A percentile compares a stretch with the other conserved stretches of the same genome.
These are phyloP conservation scores for Sebastes miniatus DNA, from an alignment of 2,797 vertebrate genomes.

Conservation along the genomic window DNA sequence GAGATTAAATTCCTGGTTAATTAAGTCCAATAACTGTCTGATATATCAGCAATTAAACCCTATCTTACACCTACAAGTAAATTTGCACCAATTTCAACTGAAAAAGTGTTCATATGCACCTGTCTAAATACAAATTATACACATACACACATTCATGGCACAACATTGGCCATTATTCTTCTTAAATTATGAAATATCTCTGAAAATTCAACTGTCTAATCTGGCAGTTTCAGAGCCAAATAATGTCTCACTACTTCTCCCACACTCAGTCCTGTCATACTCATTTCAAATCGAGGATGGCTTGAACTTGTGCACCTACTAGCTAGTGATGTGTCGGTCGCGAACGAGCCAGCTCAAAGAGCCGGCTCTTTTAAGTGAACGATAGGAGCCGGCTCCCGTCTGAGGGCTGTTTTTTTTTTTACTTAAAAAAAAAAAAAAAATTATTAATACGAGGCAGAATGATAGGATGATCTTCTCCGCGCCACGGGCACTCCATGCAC, in stretches of 20 bases:
- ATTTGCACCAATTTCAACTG: conserved; percentile 4
- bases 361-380: too few species aligned
- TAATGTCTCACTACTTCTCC: background rate
- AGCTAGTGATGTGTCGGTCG: background rate
- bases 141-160: conserved; percentile 13
- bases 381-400: too few species aligned
- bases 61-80: conserved; percentile 16
- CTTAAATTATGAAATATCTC: too few species aligned
- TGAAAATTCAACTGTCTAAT: background rate
- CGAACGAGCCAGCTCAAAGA: too few species aligned
- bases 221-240: background rate
- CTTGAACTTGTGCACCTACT: conserved; percentile 24
- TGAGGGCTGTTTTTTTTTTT: too few species aligned
- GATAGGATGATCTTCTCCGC: too few species aligned
- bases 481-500: too few species aligned
- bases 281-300: background rate
- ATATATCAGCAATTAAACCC: background rate
- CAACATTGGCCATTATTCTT: conserved; percentile 22
- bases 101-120: conserved; percentile 5
- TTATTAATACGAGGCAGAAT: too few species aligned
- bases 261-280: conserved; percentile 21
- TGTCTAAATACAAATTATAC: conserved; percentile 22
- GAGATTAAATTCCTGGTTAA: conserved; percentile 27
- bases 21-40: background rate
- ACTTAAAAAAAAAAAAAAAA: too few species aligned